Conservation (phyloP, 2,797 vertebrate genomes). For the Microcaecilia unicolor region DNA sequence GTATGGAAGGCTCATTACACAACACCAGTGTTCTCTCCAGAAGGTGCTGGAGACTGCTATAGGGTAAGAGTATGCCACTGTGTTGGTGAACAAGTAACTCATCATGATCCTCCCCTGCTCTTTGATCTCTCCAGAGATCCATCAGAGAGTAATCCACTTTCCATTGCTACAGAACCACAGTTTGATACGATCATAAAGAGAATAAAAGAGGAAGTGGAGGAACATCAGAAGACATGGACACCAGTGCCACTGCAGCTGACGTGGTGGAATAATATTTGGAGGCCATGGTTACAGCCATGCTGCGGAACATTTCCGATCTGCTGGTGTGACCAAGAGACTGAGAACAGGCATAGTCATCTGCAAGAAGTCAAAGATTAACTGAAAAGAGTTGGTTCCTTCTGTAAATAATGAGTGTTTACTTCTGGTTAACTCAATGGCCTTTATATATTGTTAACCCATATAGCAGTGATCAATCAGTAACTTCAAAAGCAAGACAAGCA, state of each 20-base stretch:
- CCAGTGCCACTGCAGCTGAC: conserved; percentile 53
- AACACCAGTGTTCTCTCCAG: conserved; percentile 63
- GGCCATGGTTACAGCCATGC: conserved; percentile 79
- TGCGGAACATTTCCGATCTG: conserved; percentile 78
- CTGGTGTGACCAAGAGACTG: conserved; percentile 62
- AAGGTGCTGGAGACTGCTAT: conserved; percentile 55
- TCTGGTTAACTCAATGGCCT: no score
- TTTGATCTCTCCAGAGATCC: conserved; percentile 68
- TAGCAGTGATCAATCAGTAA: no score
- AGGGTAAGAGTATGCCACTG: conserved; percentile 51
- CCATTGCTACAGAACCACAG: conserved; percentile 27
- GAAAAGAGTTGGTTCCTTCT: no score
- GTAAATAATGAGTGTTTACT: no score
- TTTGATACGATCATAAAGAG: conserved; percentile 43
- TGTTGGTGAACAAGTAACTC: conserved; percentile 40
- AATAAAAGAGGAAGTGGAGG: conserved; percentile 34
- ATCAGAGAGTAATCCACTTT: conserved; percentile 52
- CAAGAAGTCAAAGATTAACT: no score
- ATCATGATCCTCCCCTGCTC: conserved; percentile 63
- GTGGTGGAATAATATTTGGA: conserved; percentile 59
- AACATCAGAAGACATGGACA: conserved; percentile 43
- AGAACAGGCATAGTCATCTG: no score
- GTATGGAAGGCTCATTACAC: conserved; percentile 67
- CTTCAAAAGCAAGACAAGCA: no score
- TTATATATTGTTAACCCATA: no score